Evolutionary conservation across 2,113 vertebrate genomes (phyloP), one percentile per base, ranked within the genome.

Genomic region (Leptodactylus fuscus): DNA sequence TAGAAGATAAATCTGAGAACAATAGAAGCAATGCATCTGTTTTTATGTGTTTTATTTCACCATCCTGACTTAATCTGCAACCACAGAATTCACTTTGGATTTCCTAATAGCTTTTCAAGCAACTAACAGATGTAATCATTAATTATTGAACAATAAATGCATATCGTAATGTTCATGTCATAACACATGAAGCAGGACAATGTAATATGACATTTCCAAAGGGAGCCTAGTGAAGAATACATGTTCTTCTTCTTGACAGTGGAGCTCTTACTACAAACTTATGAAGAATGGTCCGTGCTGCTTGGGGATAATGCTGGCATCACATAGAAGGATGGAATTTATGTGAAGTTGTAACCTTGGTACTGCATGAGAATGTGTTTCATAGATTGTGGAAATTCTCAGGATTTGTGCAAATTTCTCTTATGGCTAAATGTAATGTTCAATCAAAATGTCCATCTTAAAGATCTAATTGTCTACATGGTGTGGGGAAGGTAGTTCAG

Each of bases 81-180:
- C 65, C 27, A 20, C 62, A 70, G n/a, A 69, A 55, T 79, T 32
- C 15, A 55, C 36, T 83, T 79, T 55, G 34, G 24, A 10, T 41
- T 13, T 53, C 27, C 29, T 48, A 69, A 71, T n/a, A 27, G 55
- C 38, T 48, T 58, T 70, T 85, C 36, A 46, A 27, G 34, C 36
- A 73, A 51, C 49, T 58, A 85, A 85, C 84, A 81, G 76, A 80
- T 85, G 76, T 85, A 80, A 41, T 73, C 76, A 80, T 81, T 73
- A 85, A 53, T 85, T 58, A 85, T 85, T 71, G 34, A 85, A 32
- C 6, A 48, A 29, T 70, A 81, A 85, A 80, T 80, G 84, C 84
- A 85, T 58, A 73, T 81, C 51, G 58, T 80, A 81, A 73, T 73
- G 76, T 85, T 60, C 34, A 60, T 80, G 76, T 80, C 65, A 80